These are phyloP conservation scores for Rotaria magnacalcarata DNA, from an alignment of 2,888 invertebrate genomes.

Conservation along the genomic window DNA sequence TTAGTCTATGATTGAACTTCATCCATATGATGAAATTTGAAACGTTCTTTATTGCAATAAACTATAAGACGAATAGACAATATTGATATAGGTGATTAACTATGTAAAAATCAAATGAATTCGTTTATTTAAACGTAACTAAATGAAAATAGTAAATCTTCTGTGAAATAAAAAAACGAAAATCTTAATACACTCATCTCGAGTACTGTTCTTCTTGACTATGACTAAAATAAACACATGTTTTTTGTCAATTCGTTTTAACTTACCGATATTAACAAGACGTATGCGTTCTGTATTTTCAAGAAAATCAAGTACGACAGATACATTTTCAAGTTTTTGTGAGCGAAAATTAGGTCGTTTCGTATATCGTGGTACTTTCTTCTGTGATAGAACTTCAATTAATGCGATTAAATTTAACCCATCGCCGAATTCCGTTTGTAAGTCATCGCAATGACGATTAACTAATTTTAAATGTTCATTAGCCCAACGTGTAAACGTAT, in stretches of 20 bases:
- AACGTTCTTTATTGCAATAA: not conserved
- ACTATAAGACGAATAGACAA: too few species aligned
- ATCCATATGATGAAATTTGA: not conserved
- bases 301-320: conserved; percentile 77
- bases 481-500: conserved; percentile 86
- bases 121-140: not conserved
- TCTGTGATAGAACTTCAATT: conserved; percentile 74
- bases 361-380: conserved; percentile 74
- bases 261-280: conserved; percentile 86
- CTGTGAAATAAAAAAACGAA: not conserved
- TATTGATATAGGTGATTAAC: too few species aligned
- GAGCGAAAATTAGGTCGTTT: conserved; percentile 79
- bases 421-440: conserved; percentile 79
- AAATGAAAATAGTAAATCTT: not conserved
- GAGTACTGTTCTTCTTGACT: not conserved
- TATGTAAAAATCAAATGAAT: too few species aligned
- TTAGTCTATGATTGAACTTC: not conserved
- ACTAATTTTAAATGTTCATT: conserved; percentile 81
- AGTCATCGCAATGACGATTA: conserved; percentile 71
- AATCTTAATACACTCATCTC: not conserved
- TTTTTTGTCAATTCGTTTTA: not conserved
- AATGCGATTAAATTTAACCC: conserved; percentile 67
- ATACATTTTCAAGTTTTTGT: conserved; percentile 86
- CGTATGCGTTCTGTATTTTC: conserved; percentile 77
- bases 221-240: not conserved